Percentiles rank a stretch among this genome's conserved stretches.
These are phyloP conservation scores for Mustela nigripes DNA, from an alignment of 2,113 vertebrate genomes.

Conservation along the genomic window DNA sequence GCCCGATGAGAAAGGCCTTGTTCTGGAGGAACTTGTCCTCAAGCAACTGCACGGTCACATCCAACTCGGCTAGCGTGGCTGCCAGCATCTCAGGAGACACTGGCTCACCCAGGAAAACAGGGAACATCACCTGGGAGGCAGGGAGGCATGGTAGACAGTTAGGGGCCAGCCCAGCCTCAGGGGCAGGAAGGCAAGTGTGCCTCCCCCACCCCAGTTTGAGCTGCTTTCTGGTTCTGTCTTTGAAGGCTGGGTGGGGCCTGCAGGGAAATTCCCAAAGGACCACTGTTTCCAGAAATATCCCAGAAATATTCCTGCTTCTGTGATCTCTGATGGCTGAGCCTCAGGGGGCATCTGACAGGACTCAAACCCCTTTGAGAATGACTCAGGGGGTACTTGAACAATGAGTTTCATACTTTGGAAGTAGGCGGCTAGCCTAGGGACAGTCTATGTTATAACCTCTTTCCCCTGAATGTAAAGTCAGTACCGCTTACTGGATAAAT, in stretches of 20 bases:
- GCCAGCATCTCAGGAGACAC: constrained; percentile 90
- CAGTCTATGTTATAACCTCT: not conserved
- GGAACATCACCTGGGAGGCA: constrained; percentile 87
- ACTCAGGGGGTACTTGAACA: not conserved
- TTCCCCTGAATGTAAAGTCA: not conserved
- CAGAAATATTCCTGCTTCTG: not conserved
- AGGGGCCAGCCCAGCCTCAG: not conserved
- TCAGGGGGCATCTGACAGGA: not conserved
- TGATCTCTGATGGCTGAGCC: not conserved
- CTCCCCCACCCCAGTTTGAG: not conserved
- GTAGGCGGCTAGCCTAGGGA: not conserved
- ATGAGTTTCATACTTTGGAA: not conserved
- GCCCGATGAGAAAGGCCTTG: constrained; percentile 90
- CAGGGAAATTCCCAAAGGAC: not conserved
- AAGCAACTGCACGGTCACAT: constrained; percentile 87
- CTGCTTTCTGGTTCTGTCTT: not conserved
- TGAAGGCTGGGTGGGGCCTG: not conserved
- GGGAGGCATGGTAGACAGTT: not conserved
- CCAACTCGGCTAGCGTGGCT: constrained; percentile 89
- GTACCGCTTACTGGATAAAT: not conserved
- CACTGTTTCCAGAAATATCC: not conserved
- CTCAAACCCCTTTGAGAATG: not conserved
- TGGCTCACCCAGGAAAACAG: constrained; percentile 87
- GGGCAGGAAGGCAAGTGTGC: not conserved
- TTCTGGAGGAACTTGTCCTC: constrained; percentile 94